phyloP scores from a whole-genome alignment of 2,888 invertebrate species.

The Laspeyria flexula region DNA sequence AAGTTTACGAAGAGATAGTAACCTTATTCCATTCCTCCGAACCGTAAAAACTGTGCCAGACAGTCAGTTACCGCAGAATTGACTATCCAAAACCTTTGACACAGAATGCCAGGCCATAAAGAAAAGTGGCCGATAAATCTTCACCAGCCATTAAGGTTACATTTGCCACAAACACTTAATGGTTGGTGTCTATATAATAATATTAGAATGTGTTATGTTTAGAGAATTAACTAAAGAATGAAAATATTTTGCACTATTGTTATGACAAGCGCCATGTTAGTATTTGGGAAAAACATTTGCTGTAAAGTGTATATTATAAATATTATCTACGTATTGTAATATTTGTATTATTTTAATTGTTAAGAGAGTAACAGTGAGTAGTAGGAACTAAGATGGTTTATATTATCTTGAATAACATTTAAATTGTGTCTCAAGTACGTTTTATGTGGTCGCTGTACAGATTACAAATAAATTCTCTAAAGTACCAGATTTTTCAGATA shows the following conservation, averaged over 20 bases:
- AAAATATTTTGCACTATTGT: constrained; percentile 22
- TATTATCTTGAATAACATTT: too few species aligned
- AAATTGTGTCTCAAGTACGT: too few species aligned
- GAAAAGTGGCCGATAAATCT: constrained; percentile 15
- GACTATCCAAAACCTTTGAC: constrained; percentile 16
- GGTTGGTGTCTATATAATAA: too few species aligned
- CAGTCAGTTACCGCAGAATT: not conserved
- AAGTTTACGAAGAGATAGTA: not conserved
- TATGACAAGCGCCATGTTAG: constrained; percentile 11
- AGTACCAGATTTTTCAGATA: too few species aligned
- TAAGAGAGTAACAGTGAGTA: too few species aligned
- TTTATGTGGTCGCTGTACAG: too few species aligned
- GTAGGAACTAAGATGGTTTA: too few species aligned
- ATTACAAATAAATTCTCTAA: too few species aligned
- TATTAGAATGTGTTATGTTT: constrained; percentile 27
- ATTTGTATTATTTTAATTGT: too few species aligned
- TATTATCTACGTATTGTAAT: too few species aligned
- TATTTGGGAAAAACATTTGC: not conserved
- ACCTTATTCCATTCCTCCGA: not conserved
- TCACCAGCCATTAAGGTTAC: constrained; percentile 5
- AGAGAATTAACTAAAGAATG: constrained; percentile 5
- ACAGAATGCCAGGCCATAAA: constrained; percentile 12
- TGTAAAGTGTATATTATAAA: not conserved
- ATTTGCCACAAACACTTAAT: constrained; percentile 3
- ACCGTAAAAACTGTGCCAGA: not conserved